Base-by-base conservation (phyloP, 2,888 invertebrate genomes). In the Cancer borealis region DNA sequence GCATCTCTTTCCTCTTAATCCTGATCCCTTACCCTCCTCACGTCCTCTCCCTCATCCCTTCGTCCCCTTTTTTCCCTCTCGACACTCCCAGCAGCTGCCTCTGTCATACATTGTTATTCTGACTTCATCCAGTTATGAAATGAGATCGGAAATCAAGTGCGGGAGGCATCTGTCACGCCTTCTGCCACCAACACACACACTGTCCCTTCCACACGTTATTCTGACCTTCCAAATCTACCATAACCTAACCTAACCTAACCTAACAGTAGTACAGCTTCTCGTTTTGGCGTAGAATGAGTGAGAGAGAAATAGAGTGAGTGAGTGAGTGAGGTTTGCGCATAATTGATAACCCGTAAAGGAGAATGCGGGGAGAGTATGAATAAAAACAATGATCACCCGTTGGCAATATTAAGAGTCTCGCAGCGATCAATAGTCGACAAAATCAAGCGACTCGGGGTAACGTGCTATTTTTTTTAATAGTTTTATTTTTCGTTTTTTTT, bases 111-210 rank as follows among this genome's bases (percentile, higher is more conserved):
- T 93, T 91, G 91, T 93, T 93, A 93, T 93, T 91, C 91, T 45
- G 45, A 47, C 54, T 84, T 84, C 93, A 91, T 91, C 93, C 93
- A 93, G 91, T 93, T 93, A 91, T 91, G 93, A 93, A 93, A 93
- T 93, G 91, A 91, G 91, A 91, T 93, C 91, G 60, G 54, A 60
- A 93, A 93, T 93, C 93, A 93, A 93, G 93, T 93, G 93, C 46
- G 54, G 39, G 14, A 39, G 79, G 54, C 93, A 93, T 93, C 93
- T 93, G 93, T 87, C 91, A 46, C n/a, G 17, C 30, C 79, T 79
- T 79, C 30, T 79, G 30, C 79, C 30, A 14, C 26, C 79, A 30
- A 30, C 79, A 79, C 79, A 3, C 30, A 26, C 79, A 5, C 66
- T n/a, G 21, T n/a, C 73, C 73, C n/a, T 4, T n/a, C 79, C 79